Percentiles rank a stretch among this genome's conserved stretches.
phyloP scores from a whole-genome alignment of 1,140 invertebrate genomes.

The Pseudomyrmex gracilis region DNA sequence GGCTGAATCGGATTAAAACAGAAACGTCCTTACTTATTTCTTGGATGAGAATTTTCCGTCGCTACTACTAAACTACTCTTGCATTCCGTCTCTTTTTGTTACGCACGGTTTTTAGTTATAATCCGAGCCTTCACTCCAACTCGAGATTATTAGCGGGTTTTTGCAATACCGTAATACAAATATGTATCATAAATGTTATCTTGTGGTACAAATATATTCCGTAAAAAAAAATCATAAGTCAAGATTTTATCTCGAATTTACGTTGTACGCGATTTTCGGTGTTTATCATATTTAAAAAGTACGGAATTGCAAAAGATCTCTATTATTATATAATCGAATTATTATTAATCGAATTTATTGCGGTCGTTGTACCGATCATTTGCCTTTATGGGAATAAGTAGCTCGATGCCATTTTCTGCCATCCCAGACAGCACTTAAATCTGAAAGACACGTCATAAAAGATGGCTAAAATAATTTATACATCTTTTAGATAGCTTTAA shows the following conservation, averaged over 20 bases:
- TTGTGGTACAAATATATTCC: not conserved
- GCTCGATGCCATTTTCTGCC: conserved; percentile 48
- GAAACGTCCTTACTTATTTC: not conserved
- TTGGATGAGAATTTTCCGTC: not conserved
- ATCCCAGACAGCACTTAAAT: not conserved
- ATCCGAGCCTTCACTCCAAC: conserved; percentile 8
- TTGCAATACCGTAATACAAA: conserved; percentile 23
- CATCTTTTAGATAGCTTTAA: too few relatives aligned
- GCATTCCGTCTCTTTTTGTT: not conserved
- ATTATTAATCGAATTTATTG: conserved; percentile 39
- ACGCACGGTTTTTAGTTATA: not conserved
- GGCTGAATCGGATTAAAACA: conserved; percentile 34
- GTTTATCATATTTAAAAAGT: conserved; percentile 16
- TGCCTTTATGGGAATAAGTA: conserved; percentile 38
- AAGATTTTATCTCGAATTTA: conserved; percentile 7
- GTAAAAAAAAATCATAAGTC: not conserved
- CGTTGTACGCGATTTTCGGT: not conserved
- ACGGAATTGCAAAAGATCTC: conserved; percentile 38
- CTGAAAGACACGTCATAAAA: too few relatives aligned
- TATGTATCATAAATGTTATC: not conserved
- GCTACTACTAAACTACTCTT: not conserved
- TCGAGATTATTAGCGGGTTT: conserved; percentile 24
- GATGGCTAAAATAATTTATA: too few relatives aligned
- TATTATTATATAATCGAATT: conserved; percentile 5
- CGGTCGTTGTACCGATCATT: conserved; percentile 34